Conservation (phyloP, 2,797 vertebrate species). For the Novumbra hubbsi region DNA sequence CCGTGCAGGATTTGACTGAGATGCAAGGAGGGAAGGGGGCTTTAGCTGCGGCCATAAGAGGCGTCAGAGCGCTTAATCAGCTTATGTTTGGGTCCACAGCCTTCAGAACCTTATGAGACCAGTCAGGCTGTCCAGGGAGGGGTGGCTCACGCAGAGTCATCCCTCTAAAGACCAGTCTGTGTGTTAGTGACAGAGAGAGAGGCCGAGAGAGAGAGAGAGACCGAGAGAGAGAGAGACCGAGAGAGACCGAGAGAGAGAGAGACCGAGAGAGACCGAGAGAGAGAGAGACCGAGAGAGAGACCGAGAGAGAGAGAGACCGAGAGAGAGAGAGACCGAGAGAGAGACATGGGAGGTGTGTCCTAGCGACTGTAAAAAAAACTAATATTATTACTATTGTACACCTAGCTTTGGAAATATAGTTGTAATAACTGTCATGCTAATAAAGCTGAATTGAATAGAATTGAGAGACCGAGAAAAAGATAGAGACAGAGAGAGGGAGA, state of each 20-base stretch:
- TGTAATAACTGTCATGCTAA: too few relatives aligned
- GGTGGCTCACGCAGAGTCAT: background rate
- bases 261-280: too few relatives aligned
- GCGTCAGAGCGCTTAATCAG: background rate
- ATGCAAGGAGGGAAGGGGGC: background rate
- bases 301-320: too few relatives aligned
- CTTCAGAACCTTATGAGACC: slow-evolving; percentile 6
- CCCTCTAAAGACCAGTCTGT: background rate
- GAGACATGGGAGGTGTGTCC: too few relatives aligned
- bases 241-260: too few relatives aligned
- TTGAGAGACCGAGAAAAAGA: slow-evolving; percentile 21
- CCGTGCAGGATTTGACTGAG: background rate
- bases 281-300: slow-evolving; percentile 7
- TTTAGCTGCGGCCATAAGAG: background rate
- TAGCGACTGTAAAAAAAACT: too few relatives aligned
- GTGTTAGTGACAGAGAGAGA: background rate
- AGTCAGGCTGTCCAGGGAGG: background rate
- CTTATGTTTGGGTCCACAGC: background rate
- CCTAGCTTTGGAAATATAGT: too few relatives aligned
- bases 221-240: too few relatives aligned
- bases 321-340: background rate
- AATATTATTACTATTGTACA: too few relatives aligned
- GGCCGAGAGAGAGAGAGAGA: slow-evolving; percentile 20
- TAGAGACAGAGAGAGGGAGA: background rate
- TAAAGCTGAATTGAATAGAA: too few relatives aligned